Evolutionary conservation across 2,888 invertebrate genomes (phyloP), one percentile per base, ranked within the genome.

Genomic region (Rosalia funebris): DNA sequence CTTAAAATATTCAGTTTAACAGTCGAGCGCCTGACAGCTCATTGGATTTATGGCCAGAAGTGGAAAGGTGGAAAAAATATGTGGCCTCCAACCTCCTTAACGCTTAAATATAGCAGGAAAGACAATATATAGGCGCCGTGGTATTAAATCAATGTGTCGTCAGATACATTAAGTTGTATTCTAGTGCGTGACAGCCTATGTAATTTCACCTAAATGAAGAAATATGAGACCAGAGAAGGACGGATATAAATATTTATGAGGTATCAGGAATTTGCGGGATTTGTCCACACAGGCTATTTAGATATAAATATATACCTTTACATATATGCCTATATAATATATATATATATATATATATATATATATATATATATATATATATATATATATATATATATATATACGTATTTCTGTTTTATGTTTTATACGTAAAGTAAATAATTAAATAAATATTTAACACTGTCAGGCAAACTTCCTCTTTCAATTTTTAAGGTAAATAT

Each of bases 191-290:
- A 52, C 41, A 52, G 19, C 31, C 39, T 37, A 31, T 52, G 25
- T 39, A 52, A 52, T 52, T 52, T 52, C 39, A 52, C n/a, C 17
- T 25, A 39, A 52, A 52, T 39, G 52, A 52, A 52, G 52, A 52
- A 25, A 52, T 52, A 39, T 52, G 52, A 10, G 46, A 10, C 11
- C 31, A 17, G 11, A 15, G 46, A 25, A 25, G 17, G 15, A 48
- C 10, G 9, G 19, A 14, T n/a, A 16, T 44, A 44, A 44, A 44
- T 44, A 44, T 16, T 16, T 44, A 44, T 44, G 5, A 44, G 44
- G 7, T 11, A 16, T 16, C 15, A 11, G 44, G 34, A 34, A 34
- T 34, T 25, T 25, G 25, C 7, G 4, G n/a, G n/a, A n/a, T n/a
- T n/a, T n/a, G n/a, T n/a, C n/a, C n/a, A n/a, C n/a, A n/a, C n/a